A percentile compares a stretch with the other conserved stretches of the same genome.
These are phyloP conservation scores for Channallabes apus DNA, from an alignment of 2,797 vertebrate species.

Conservation along the genomic window DNA sequence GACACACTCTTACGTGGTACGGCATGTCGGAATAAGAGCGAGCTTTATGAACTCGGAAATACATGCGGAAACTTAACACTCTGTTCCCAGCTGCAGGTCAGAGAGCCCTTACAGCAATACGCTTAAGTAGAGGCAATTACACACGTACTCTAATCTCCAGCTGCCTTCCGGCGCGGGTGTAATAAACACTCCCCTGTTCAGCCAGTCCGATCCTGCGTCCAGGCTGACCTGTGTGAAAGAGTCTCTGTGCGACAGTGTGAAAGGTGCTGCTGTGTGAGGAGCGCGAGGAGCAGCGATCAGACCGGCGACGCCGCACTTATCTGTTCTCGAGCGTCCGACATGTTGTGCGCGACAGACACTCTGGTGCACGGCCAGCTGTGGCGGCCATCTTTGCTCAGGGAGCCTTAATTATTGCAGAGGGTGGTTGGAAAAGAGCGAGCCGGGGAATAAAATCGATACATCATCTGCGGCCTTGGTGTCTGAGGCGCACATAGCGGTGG, in stretches of 20 bases:
- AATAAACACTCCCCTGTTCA: conserved; percentile 36
- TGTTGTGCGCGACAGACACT: conserved; percentile 52
- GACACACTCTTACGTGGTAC: neutral
- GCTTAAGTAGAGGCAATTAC: conserved; percentile 33
- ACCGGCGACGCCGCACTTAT: neutral
- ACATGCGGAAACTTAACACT: conserved; percentile 15
- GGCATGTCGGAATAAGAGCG: neutral
- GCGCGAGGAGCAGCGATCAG: neutral
- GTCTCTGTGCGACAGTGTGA: conserved; percentile 36
- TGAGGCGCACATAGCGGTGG: conserved; percentile 29
- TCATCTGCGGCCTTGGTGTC: conserved; percentile 49
- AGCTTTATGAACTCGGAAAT: conserved; percentile 12
- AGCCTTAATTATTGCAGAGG: conserved; percentile 47
- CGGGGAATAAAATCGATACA: conserved; percentile 52
- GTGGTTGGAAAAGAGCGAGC: conserved; percentile 2
- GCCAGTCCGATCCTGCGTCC: conserved; percentile 39
- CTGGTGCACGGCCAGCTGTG: conserved; percentile 59
- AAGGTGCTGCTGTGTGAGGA: conserved; percentile 39
- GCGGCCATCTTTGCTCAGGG: conserved; percentile 60
- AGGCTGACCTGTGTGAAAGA: conserved; percentile 26
- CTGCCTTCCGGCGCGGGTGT: conserved; percentile 26
- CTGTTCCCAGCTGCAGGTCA: conserved; percentile 2
- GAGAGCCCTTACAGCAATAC: conserved; percentile 11
- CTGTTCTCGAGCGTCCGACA: conserved; percentile 52
- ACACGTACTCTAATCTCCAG: conserved; percentile 30